Conservation (phyloP, 2,888 invertebrate species). For the Euclidia mi region DNA sequence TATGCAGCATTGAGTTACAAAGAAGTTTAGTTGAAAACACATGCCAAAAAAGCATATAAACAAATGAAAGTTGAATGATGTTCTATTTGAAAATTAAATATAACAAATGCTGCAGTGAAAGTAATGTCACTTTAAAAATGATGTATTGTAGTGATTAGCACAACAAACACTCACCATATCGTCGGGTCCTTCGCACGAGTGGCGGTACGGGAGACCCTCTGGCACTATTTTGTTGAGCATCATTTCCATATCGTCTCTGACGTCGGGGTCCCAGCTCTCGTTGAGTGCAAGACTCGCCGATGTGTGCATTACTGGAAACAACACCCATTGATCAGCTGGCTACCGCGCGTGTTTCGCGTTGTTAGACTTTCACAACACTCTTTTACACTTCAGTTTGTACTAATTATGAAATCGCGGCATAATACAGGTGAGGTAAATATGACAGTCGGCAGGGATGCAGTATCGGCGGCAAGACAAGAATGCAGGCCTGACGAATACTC, state of each 20-base stretch:
- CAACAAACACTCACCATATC: constrained; percentile 95
- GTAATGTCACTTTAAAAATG: constrained; percentile 12
- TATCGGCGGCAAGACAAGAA: constrained; percentile 77
- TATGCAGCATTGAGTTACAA: too few relatives aligned
- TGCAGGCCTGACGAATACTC: constrained; percentile 86
- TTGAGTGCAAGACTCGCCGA: constrained; percentile 99
- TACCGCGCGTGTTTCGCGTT: constrained; percentile 39
- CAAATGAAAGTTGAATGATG: constrained; percentile 26
- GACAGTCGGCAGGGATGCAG: constrained; percentile 77
- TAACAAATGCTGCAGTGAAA: constrained; percentile 20
- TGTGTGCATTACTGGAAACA: constrained; percentile 97
- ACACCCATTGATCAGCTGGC: constrained; percentile 76
- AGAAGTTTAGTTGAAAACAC: too few relatives aligned
- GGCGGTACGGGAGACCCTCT: constrained; percentile 98
- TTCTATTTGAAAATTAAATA: constrained; percentile 27
- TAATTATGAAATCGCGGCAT: constrained; percentile 60
- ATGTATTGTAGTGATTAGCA: constrained; percentile 35
- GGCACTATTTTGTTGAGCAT: constrained; percentile 99
- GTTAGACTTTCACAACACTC: constrained; percentile 40
- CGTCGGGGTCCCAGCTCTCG: constrained; percentile 99
- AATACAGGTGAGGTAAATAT: constrained; percentile 70
- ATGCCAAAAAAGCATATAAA: constrained; percentile 17
- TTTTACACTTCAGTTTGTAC: constrained; percentile 49
- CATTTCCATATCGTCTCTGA: constrained; percentile 99
- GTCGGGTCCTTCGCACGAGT: constrained; percentile 99